Evolutionary conservation across 1,140 invertebrate genomes (phyloP).

Genomic region (Apis florea): DNA sequence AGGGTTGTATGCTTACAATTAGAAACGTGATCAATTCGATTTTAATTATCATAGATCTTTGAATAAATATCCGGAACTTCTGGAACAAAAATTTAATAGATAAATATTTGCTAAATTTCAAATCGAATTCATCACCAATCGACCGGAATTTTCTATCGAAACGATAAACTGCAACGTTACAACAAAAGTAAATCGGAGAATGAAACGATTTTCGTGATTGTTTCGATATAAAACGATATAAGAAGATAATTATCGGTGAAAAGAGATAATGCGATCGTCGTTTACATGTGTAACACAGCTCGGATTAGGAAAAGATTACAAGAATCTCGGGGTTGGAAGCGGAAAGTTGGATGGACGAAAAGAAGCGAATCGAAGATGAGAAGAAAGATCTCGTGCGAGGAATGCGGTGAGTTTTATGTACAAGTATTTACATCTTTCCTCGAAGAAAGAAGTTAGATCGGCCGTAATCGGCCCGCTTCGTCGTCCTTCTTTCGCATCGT

Average conservation of each 20-base stretch:
- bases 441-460: conserved; percentile 42
- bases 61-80: neutral
- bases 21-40: neutral
- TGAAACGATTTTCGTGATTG: neutral
- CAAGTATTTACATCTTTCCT: conserved; percentile 73
- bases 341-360: neutral
- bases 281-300: conserved; percentile 22
- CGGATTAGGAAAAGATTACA: conserved; percentile 14
- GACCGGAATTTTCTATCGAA: neutral
- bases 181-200: neutral
- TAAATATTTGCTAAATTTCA: neutral
- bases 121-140: neutral
- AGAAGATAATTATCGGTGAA: neutral
- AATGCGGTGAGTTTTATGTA: conserved; percentile 76
- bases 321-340: neutral
- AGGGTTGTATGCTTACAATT: conserved; percentile 2
- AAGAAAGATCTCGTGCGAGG: conserved; percentile 66
- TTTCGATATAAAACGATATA: neutral
- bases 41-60: neutral
- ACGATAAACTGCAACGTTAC: neutral
- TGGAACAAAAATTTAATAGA: neutral
- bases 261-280: conserved; percentile 7
- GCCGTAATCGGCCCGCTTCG: conserved; percentile 11
- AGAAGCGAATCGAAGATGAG: conserved; percentile 31
- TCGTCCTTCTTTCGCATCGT: conserved; percentile 19